Base-by-base conservation (phyloP, 2,888 invertebrate genomes). In the Drosophila demipolita region DNA sequence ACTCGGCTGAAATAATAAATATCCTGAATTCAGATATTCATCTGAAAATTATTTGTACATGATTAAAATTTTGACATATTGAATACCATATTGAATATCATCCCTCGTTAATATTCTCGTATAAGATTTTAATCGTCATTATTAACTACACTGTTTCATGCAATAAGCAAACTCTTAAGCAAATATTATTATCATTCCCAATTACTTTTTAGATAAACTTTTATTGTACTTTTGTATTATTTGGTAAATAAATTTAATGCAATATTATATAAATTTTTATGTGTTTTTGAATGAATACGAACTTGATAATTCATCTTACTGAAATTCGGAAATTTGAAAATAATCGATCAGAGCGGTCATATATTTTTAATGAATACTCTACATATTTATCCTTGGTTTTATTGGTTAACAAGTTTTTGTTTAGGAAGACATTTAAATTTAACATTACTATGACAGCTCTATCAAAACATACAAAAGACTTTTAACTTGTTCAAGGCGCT, bases 341-440 rank as follows among this genome's bases (percentile, higher is more conserved):
- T 48, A 61, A 61, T 45, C 38, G 40, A 23, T 38, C 48, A 33
- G 50, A 73, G 42, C 55, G 33, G 17, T 45, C 20, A 23, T 36
- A 58, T 33, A 20, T 11, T 49, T 15, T 20, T 52, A 26, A 11
- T 33, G 11, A 35, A 62, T 58, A 50, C 26, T 68, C 45, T 60
- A 52, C 35, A 48, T 49, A 53, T 49, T 33, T 38, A 38, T 67
- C 33, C 54, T 60, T 67, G 23, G 60, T 66, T 55, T 59, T 68
- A 59, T 45, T 59, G 52, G 42, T 57, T 72, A 50, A 63, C 50
- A 70, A 53, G 11, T 53, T 79, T 72, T 72, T 57, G 60, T 58
- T 61, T 82, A 86, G 90, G 89, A 90, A 90, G 90, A 90, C 90
- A 79, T 76, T 78, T 80, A 64, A 80, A 83, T 57, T 66, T 58